Evolutionary conservation across 2,113 vertebrate genomes (phyloP).

Genomic region (Peromyscus leucopus): DNA sequence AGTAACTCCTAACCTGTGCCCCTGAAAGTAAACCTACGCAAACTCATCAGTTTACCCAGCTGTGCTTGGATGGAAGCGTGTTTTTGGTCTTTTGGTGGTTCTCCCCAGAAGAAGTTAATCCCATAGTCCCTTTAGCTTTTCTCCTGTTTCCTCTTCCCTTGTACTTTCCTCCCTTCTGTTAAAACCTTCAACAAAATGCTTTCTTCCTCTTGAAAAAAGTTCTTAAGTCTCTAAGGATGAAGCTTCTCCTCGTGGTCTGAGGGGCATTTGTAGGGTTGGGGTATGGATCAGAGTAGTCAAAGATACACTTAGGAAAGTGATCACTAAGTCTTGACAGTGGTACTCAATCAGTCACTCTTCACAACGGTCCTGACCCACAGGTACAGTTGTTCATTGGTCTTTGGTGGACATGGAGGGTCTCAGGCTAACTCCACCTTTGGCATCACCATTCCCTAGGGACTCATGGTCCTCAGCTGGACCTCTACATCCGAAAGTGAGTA

Average conservation of each 20-base stretch:
- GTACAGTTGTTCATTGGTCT: neutral
- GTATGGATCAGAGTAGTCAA: neutral
- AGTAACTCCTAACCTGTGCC: neutral
- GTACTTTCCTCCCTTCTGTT: neutral
- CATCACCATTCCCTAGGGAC: neutral
- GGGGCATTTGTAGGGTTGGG: neutral
- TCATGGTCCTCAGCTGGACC: neutral
- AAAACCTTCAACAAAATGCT: neutral
- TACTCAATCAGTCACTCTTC: neutral
- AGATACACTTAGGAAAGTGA: neutral
- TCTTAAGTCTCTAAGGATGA: neutral
- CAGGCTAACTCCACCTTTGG: neutral
- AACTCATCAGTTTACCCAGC: neutral
- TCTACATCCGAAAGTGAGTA: neutral
- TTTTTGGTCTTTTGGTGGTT: neutral
- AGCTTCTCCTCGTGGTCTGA: neutral
- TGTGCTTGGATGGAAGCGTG: neutral
- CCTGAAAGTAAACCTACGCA: neutral
- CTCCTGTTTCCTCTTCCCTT: neutral
- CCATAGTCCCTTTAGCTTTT: neutral
- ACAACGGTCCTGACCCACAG: neutral
- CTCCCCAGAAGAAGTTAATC: neutral
- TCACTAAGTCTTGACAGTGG: slow-evolving; percentile 1
- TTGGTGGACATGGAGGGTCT: neutral
- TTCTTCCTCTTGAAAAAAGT: neutral